Percentiles rank a stretch among this genome's conserved stretches.
phyloP scores from a whole-genome alignment of 2,797 vertebrate genomes.

The Coregonus sp. region DNA sequence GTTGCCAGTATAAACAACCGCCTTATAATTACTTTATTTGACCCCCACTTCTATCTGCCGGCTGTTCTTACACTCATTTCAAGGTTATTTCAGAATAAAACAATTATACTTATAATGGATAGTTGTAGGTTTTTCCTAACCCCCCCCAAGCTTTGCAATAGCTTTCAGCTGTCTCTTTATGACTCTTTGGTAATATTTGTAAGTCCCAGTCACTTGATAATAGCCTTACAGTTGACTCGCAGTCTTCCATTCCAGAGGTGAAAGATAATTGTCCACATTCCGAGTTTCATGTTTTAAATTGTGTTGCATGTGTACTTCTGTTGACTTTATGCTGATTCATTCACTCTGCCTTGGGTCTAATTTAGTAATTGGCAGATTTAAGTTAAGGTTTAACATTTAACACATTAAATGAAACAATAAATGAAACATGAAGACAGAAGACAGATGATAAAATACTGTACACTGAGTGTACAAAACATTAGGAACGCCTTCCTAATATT shows the following conservation, averaged over 20 bases:
- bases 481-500: too few species aligned
- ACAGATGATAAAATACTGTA: too few species aligned
- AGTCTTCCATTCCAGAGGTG: constrained; percentile 55
- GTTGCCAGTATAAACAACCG: constrained; percentile 74
- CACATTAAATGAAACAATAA: neutral
- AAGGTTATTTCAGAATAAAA: constrained; percentile 74
- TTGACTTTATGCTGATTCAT: constrained; percentile 4
- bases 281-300: constrained; percentile 22
- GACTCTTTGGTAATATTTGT: constrained; percentile 63
- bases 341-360: neutral
- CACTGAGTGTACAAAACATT: neutral
- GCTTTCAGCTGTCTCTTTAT: constrained; percentile 71
- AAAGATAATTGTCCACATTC: constrained; percentile 68
- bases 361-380: neutral
- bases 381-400: neutral
- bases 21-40: constrained; percentile 57
- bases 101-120: constrained; percentile 59
- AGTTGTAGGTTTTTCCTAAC: constrained; percentile 41
- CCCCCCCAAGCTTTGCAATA: constrained; percentile 45
- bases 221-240: constrained; percentile 63
- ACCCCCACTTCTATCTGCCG: constrained; percentile 50
- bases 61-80: constrained; percentile 62
- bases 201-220: constrained; percentile 63
- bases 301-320: constrained; percentile 16
- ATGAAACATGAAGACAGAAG: neutral